Evolutionary conservation across 2,888 invertebrate species (phyloP), one percentile per base, ranked within the genome.

Genomic region (Callimorpha dominula): DNA sequence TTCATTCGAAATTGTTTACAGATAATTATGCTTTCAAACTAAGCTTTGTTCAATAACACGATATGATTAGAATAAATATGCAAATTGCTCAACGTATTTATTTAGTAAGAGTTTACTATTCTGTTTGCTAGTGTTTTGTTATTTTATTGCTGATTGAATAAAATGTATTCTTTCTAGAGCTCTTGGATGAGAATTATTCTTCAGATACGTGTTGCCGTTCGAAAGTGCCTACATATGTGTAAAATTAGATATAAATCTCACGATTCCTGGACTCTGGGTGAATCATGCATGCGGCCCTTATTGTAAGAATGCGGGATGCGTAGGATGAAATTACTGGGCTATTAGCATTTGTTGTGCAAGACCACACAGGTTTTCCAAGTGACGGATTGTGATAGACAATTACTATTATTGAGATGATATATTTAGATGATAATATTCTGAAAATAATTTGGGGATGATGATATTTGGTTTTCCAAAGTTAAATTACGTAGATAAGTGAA

Each of bases 261-360:
- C 77, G 73, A 81, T 83, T 84, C 84, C 83, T 71, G 79, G 82
- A 82, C 75, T 73, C 60, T 46, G 74, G 73, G 80, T 86, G 86
- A 85, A 76, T 85, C 86, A 86, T 73, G 66, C 74, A 43, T 71
- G 69, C 72, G 62, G 70, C 62, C 74, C 73, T 60, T 67, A 74
- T 75, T 75, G 75, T 81, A 76, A 75, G 76, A 77, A 82, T 78
- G 75, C 76, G 76, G 77, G 79, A 80, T 65, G 78, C 68, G 81
- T 83, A 78, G 78, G 79, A 76, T 78, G 72, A 80, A 77, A 77
- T 82, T 77, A 81, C 78, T 78, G 72, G 60, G 75, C 43, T 78
- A 76, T 86, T 85, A 78, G 79, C 73, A 78, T 83, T 79, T 73
- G 67, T 75, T 72, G 72, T 69, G 65, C 77, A 77, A 73, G 81